Base-by-base conservation (phyloP, 2,113 vertebrate species). In the Bos indicus region DNA sequence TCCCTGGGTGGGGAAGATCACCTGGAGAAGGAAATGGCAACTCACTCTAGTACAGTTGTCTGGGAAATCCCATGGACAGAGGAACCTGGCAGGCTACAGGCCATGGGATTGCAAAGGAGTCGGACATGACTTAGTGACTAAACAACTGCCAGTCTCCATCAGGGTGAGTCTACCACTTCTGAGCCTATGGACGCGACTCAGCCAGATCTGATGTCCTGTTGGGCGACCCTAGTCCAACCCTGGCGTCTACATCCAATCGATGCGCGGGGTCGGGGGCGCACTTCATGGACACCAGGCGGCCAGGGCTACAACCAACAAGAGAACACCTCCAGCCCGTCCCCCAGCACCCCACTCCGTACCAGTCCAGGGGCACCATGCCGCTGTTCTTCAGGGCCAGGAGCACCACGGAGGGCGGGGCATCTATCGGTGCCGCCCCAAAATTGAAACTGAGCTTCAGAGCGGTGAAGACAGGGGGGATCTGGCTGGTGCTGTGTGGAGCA, bases 351-450 rank as follows among this genome's bases (percentile, higher is more conserved):
- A 16, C 46, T 17, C 43, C 99, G 92, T 98, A 99, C 99, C 99
- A 99, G 64, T 99, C 98, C 48, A 99, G 99, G 83, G 99, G 98
- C 84, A 99, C 97, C 88, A 98, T 98, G 3, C 99, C 99, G 0
- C 96, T 99, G 98, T 99, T 99, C 90, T 98, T 98, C 97, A 99
- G 97, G 98, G 99, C 98, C 62, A 99, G 98, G 52, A 99, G 91
- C 57, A 99, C 98, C 4, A 98, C 81, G 0, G 99, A 99, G 19
- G 99, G 98, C 0, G 99, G 98, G 6, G 99, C 99, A 62, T 99
- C 98, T 4, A 99, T 6, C 0, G 99, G 99, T 4, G 99, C 99
- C 1, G 99, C 99, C 28, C 99, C 99, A 52, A 99, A 99, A 98
- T 99, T 99, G 94, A 99, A 99, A 98, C 99, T 99, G 98, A 99